Conservation (phyloP, 2,113 vertebrate species). For the Electrona antarctica region DNA sequence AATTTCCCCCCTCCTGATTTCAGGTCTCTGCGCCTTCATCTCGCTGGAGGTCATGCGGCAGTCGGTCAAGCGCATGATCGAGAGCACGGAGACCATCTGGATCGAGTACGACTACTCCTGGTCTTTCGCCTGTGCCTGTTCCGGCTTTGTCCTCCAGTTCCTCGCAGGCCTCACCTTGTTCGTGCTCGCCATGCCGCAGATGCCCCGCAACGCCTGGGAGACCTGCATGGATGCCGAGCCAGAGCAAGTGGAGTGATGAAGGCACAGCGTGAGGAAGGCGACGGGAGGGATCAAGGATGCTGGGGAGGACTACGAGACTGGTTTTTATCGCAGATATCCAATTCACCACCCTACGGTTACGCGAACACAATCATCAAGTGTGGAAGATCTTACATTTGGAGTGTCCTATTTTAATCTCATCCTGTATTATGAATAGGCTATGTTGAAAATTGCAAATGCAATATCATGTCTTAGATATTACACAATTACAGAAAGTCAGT, state of each 20-base stretch:
- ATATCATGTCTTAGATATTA: no score
- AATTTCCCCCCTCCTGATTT: background rate
- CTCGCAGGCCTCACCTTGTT: constrained; percentile 87
- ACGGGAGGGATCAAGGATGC: background rate
- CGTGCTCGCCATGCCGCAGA: constrained; percentile 91
- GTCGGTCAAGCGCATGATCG: constrained; percentile 94
- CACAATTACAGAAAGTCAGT: no score
- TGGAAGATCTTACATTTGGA: no score
- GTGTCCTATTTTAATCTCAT: no score
- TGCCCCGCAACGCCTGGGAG: constrained; percentile 98
- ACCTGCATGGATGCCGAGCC: constrained; percentile 96
- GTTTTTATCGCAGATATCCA: no score
- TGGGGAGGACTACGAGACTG: no score
- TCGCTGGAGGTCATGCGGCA: constrained; percentile 96
- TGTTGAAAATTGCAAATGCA: no score
- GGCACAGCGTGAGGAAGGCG: constrained; percentile 55
- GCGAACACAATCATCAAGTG: no score
- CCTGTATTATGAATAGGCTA: no score
- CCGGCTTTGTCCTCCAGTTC: constrained; percentile 89
- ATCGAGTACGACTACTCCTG: constrained; percentile 89
- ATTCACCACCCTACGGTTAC: no score
- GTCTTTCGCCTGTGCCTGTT: constrained; percentile 92
- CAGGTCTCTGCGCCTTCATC: constrained; percentile 93
- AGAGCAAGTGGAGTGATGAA: constrained; percentile 76
- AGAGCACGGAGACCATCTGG: constrained; percentile 93